These are phyloP conservation scores for Laticauda colubrina DNA, from an alignment of 2,113 vertebrate species.

Conservation along the genomic window DNA sequence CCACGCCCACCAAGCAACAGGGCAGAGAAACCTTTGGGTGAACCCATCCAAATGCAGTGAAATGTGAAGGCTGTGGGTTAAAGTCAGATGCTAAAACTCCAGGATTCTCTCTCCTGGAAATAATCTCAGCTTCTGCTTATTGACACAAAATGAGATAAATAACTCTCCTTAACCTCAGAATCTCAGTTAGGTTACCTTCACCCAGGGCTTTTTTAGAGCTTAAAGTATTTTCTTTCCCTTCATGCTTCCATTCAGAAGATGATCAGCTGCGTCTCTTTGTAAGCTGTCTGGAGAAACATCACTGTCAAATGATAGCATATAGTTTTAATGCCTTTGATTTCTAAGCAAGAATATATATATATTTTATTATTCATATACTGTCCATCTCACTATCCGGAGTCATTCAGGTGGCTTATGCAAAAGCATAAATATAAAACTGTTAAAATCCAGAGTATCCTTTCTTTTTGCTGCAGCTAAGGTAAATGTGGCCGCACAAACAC, in stretches of 20 bases:
- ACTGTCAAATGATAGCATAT: not conserved
- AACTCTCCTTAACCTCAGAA: not conserved
- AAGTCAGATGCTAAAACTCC: not conserved
- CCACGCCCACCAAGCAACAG: too few relatives aligned
- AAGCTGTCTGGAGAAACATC: not conserved
- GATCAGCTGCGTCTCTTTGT: not conserved
- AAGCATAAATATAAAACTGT: not conserved
- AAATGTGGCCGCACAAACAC: not conserved
- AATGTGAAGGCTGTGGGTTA: conserved; percentile 6
- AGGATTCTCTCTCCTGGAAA: not conserved
- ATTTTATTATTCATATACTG: too few relatives aligned
- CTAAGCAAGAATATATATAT: not conserved
- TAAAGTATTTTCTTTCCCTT: not conserved
- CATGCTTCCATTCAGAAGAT: not conserved
- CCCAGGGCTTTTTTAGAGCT: not conserved
- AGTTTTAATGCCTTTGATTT: not conserved
- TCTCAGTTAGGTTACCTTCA: not conserved
- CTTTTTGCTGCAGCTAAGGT: not conserved
- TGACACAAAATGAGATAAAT: not conserved
- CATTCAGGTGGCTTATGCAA: not conserved
- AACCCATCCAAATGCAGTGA: not conserved
- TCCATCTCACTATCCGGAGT: too few relatives aligned
- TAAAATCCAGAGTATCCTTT: not conserved
- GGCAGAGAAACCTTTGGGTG: not conserved
- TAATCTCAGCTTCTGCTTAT: not conserved